These are phyloP conservation scores for Onychomys arenicola DNA, from an alignment of 2,797 vertebrate species.

Conservation along the genomic window DNA sequence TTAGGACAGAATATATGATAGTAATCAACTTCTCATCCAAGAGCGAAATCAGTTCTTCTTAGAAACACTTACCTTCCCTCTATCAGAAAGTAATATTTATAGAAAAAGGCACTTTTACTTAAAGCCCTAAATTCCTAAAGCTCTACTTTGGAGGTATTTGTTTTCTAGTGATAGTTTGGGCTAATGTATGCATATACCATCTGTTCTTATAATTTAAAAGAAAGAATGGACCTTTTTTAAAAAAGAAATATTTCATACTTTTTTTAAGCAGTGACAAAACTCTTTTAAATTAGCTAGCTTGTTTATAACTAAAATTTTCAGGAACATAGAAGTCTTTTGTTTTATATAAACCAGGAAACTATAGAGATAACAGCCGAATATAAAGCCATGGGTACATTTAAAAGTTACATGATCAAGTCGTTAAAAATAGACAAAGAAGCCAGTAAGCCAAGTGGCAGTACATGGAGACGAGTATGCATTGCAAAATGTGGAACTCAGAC, in stretches of 20 bases:
- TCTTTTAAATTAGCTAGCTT: conserved; percentile 24
- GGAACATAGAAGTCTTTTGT: not conserved
- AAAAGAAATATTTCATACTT: not conserved
- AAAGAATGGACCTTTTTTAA: conserved; percentile 9
- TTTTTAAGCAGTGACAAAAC: conserved; percentile 22
- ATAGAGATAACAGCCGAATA: not conserved
- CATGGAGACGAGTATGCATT: not conserved
- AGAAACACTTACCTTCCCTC: conserved; percentile 7
- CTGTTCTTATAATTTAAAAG: conserved; percentile 21
- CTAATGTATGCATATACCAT: not conserved
- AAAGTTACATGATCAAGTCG: conserved; percentile 57
- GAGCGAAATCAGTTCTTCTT: conserved; percentile 46
- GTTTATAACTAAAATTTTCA: conserved; percentile 30
- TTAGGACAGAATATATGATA: not conserved
- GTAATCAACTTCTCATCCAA: not conserved
- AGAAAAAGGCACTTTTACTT: not conserved
- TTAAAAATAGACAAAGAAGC: conserved; percentile 62
- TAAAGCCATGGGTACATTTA: conserved; percentile 37
- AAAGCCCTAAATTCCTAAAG: conserved; percentile 1
- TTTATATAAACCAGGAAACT: not conserved
- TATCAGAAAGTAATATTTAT: conserved; percentile 31
- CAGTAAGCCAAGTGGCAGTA: not conserved
- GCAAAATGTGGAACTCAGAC: not conserved
- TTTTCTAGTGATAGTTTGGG: not conserved
- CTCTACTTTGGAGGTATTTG: not conserved